Evolutionary conservation across 2,797 vertebrate species (phyloP).

Genomic region (Tinamus major): DNA sequence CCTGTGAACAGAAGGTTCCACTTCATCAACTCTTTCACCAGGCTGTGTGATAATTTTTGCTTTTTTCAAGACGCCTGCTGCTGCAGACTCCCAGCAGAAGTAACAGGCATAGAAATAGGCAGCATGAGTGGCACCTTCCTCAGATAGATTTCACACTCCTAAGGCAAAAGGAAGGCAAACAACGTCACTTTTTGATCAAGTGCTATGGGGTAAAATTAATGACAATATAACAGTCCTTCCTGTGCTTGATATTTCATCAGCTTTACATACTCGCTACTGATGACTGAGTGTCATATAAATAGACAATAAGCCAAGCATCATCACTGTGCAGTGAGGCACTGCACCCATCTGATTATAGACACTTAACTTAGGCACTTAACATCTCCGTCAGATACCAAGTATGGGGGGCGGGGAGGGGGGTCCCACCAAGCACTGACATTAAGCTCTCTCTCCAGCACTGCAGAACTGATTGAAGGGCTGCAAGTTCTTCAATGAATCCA

Average conservation of each 20-base stretch:
- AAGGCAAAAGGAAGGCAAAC: slow-evolving; percentile 43
- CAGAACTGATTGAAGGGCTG: too few species aligned
- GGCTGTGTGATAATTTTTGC: not conserved
- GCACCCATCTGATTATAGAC: not conserved
- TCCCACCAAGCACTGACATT: too few species aligned
- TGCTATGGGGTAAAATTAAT: not conserved
- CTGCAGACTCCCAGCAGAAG: slow-evolving; percentile 25
- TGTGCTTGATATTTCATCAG: not conserved
- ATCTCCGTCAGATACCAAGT: not conserved
- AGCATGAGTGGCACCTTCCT: slow-evolving; percentile 3
- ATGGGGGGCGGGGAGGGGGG: too few species aligned
- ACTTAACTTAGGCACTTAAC: not conserved
- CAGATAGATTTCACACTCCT: slow-evolving; percentile 45
- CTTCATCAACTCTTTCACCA: not conserved
- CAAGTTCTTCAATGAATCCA: not conserved
- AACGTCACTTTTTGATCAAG: not conserved
- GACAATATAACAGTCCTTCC: not conserved
- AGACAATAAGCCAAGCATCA: not conserved
- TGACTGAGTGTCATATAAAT: not conserved
- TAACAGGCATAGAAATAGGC: slow-evolving; percentile 11
- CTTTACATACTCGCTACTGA: not conserved
- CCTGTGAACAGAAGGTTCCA: not conserved
- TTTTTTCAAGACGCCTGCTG: slow-evolving; percentile 18
- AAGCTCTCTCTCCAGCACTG: too few species aligned
- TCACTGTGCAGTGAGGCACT: not conserved